Evolutionary conservation across 2,888 invertebrate genomes (phyloP).

Genomic region (Linnaemya tessellans): DNA sequence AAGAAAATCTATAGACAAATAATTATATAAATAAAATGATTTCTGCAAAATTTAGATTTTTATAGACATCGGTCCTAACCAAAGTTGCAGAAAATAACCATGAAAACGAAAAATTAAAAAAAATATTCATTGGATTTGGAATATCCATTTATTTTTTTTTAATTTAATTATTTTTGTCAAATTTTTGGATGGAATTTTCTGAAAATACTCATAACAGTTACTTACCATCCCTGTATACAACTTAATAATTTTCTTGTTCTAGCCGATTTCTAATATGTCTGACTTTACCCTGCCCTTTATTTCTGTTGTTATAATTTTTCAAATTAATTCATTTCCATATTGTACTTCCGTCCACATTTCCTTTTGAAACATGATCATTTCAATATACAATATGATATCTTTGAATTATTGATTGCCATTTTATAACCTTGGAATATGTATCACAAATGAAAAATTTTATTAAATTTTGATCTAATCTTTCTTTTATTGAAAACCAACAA

Average conservation of each 20-base stretch:
- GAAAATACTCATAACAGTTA: no score
- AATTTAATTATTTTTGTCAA: neutral
- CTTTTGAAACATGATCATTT: neutral
- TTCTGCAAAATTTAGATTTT: no score
- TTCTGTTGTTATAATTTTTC: constrained; percentile 5
- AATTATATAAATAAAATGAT: no score
- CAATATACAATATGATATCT: neutral
- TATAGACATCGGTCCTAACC: no score
- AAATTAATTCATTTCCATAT: constrained; percentile 18
- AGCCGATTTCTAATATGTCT: neutral
- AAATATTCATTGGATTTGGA: no score
- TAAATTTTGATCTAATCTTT: neutral
- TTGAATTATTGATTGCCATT: constrained; percentile 3
- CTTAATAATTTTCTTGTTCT: neutral
- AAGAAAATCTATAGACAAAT: no score
- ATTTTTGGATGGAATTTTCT: no score
- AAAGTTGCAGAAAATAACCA: no score
- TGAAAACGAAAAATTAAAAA: no score
- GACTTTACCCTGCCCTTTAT: neutral
- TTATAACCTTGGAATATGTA: neutral
- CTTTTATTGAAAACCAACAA: neutral
- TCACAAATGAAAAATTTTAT: neutral
- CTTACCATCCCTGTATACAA: neutral
- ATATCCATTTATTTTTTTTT: no score
- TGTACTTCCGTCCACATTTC: constrained; percentile 58